phyloP scores from a whole-genome alignment of 2,797 vertebrate genomes.

The Serranus cabrilla region DNA sequence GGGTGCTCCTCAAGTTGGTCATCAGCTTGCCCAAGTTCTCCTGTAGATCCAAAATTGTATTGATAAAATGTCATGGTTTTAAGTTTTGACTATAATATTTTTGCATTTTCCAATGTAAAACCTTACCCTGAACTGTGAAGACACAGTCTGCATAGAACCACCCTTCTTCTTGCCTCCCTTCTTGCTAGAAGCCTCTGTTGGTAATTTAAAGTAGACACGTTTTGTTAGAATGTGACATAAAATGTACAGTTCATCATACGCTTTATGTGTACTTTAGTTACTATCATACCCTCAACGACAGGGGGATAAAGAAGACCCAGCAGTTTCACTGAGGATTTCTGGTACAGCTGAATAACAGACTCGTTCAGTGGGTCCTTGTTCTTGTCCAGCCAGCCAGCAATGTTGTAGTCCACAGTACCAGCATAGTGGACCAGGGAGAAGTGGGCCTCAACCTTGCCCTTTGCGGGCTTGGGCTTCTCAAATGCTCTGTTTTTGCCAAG shows the following conservation, averaged over 20 bases:
- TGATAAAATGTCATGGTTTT: no score
- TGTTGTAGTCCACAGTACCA: slow-evolving; percentile 93
- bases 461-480: no score
- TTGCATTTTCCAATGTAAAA: not conserved
- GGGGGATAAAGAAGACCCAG: slow-evolving; percentile 83
- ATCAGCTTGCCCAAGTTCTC: slow-evolving; percentile 94
- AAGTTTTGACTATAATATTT: no score
- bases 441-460: no score
- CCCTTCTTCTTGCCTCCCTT: slow-evolving; percentile 29
- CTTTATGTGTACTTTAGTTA: not conserved
- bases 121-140: slow-evolving; percentile 87
- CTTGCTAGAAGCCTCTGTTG: slow-evolving; percentile 3
- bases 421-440: slow-evolving; percentile 85
- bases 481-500: slow-evolving; percentile 66
- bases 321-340: slow-evolving; percentile 88
- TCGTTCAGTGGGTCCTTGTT: slow-evolving; percentile 95
- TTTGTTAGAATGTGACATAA: not conserved
- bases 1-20: slow-evolving; percentile 89
- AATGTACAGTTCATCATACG: no score
- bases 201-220: not conserved
- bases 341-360: slow-evolving; percentile 90
- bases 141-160: slow-evolving; percentile 22
- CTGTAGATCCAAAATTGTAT: slow-evolving; percentile 76
- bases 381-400: slow-evolving; percentile 92
- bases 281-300: slow-evolving; percentile 79